Percentiles rank a stretch among this genome's conserved stretches.
phyloP scores from a whole-genome alignment of 2,113 vertebrate genomes.

The Pristiophorus japonicus region DNA sequence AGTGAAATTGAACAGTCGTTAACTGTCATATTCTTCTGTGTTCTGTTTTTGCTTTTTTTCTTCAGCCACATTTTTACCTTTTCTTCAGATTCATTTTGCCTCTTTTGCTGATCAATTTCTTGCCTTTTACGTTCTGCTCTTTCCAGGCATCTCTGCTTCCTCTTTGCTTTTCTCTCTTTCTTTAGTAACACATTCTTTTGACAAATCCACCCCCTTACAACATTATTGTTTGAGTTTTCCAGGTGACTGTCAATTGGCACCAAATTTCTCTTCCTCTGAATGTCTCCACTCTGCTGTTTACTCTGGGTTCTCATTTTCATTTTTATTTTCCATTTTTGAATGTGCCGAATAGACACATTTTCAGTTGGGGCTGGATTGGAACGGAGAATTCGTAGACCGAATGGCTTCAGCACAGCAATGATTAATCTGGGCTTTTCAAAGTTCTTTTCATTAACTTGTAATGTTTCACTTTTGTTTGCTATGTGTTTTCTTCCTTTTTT shows the following conservation, averaged over 20 bases:
- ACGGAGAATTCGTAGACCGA: neutral
- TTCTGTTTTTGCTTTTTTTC: neutral
- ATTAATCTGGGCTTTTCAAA: neutral
- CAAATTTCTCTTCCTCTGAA: neutral
- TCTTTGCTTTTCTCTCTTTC: neutral
- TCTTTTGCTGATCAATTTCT: slow-evolving; percentile 37
- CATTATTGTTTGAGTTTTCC: slow-evolving; percentile 25
- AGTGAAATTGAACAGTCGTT: neutral
- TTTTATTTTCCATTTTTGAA: slow-evolving; percentile 16
- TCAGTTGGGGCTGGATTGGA: neutral
- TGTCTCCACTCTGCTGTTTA: neutral
- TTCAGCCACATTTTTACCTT: slow-evolving; percentile 39
- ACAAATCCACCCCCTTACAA: slow-evolving; percentile 12
- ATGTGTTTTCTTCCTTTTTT: neutral
- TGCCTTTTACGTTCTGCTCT: slow-evolving; percentile 26
- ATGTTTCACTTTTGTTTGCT: neutral
- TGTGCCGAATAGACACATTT: neutral
- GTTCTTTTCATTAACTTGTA: neutral
- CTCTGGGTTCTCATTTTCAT: neutral
- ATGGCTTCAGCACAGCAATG: neutral
- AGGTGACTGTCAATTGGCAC: slow-evolving; percentile 6
- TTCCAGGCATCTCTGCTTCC: slow-evolving; percentile 21
- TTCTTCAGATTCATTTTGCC: slow-evolving; percentile 36
- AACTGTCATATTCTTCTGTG: neutral
- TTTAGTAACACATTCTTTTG: slow-evolving; percentile 35